A percentile compares a stretch with the other conserved stretches of the same genome.
Conservation (phyloP, 2,797 vertebrate species). For the Loris lydekkerianus region DNA sequence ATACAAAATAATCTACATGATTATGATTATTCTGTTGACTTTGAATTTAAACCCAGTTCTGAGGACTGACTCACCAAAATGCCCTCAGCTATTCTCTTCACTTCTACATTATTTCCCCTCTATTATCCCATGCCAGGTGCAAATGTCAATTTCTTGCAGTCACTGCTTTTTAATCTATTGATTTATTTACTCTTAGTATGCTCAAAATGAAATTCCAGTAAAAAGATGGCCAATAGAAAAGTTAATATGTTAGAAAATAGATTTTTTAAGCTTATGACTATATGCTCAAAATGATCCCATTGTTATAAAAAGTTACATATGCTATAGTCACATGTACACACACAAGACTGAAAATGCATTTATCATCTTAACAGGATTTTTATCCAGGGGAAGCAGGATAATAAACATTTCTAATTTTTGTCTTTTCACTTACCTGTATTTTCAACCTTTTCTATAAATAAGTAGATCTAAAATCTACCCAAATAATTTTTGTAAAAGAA, state of each 20-base stretch:
- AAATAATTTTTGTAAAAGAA: neutral
- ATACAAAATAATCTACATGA: slow-evolving; percentile 4
- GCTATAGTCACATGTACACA: neutral
- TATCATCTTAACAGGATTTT: neutral
- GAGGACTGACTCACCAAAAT: neutral
- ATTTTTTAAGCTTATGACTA: neutral
- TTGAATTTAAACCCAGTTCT: neutral
- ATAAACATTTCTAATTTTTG: neutral
- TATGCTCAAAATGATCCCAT: neutral
- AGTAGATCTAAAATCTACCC: neutral
- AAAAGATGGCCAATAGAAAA: neutral
- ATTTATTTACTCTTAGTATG: neutral
- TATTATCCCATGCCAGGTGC: neutral
- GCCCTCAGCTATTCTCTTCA: neutral
- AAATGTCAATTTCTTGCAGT: neutral
- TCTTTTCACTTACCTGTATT: neutral
- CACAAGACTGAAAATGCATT: neutral
- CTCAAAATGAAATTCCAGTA: slow-evolving; percentile 36
- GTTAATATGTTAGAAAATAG: neutral
- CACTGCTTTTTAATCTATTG: neutral
- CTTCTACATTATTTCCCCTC: neutral
- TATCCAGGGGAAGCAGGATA: neutral
- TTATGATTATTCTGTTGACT: neutral
- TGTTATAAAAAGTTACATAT: neutral
- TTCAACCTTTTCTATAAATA: neutral